Evolutionary conservation across 2,888 invertebrate genomes (phyloP).

Genomic region (Incurvaria masculella): DNA sequence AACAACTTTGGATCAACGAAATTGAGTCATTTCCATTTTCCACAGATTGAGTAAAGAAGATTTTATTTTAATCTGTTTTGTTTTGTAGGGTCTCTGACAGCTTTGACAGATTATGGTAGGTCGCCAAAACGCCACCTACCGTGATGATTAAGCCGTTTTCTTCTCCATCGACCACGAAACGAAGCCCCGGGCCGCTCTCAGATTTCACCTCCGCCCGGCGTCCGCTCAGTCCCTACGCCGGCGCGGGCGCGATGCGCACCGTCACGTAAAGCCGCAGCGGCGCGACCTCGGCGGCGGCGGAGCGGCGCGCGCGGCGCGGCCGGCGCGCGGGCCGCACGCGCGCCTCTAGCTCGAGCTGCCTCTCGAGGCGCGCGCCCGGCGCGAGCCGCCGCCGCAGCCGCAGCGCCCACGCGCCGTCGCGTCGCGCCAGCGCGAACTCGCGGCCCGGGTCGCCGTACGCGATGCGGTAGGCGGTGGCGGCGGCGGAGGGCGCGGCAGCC

Average conservation of each 20-base stretch:
- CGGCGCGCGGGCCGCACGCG: conserved; percentile 30
- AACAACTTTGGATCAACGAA: too few species aligned
- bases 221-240: not conserved
- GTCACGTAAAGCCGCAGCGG: conserved; percentile 41
- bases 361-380: conserved; percentile 21
- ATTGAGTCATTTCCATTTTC: too few species aligned
- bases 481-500: conserved; percentile 31
- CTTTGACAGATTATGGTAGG: too few species aligned
- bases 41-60: too few species aligned
- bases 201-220: too few species aligned
- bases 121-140: too few species aligned
- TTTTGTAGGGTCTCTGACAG: too few species aligned
- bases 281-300: conserved; percentile 23
- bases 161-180: too few species aligned
- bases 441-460: conserved; percentile 33
- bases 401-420: conserved; percentile 42
- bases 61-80: too few species aligned
- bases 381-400: conserved; percentile 32
- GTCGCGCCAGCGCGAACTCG: conserved; percentile 34
- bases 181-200: too few species aligned
- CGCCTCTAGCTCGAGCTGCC: conserved; percentile 42
- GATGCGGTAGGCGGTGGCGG: conserved; percentile 38
- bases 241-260: conserved; percentile 29
- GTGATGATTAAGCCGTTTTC: too few species aligned
- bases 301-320: conserved; percentile 19